phyloP scores from a whole-genome alignment of 2,113 vertebrate species.

The Gracilinanus agilis region DNA sequence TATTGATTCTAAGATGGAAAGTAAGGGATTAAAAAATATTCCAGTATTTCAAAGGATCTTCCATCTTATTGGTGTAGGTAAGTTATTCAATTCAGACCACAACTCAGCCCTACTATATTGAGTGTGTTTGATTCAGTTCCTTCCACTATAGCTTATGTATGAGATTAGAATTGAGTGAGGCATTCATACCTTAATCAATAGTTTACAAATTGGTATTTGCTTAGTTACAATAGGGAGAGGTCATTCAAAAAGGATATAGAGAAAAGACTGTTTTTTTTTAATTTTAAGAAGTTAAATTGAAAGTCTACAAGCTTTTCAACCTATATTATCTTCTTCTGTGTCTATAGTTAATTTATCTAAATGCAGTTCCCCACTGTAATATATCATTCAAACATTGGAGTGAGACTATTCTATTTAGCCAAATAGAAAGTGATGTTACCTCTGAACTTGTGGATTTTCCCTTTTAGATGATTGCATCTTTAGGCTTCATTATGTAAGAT shows the following conservation, averaged over 20 bases:
- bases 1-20: too few species aligned
- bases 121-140: background rate
- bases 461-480: background rate
- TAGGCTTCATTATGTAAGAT: background rate
- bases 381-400: background rate
- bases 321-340: background rate
- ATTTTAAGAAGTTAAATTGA: too few species aligned
- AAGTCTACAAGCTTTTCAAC: too few species aligned
- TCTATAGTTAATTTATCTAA: background rate
- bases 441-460: background rate
- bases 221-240: too few species aligned
- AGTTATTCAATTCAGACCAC: background rate
- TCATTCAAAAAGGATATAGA: background rate
- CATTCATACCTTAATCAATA: too few species aligned
- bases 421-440: background rate
- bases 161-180: background rate
- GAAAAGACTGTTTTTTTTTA: conserved; percentile 65
- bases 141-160: background rate
- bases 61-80: background rate
- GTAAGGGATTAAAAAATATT: background rate
- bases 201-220: too few species aligned
- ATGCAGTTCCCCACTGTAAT: background rate
- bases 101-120: background rate
- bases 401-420: background rate
- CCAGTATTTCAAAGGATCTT: background rate